These are phyloP conservation scores for Spinus olivaceus DNA, from an alignment of 2,797 vertebrate species.

Conservation along the genomic window DNA sequence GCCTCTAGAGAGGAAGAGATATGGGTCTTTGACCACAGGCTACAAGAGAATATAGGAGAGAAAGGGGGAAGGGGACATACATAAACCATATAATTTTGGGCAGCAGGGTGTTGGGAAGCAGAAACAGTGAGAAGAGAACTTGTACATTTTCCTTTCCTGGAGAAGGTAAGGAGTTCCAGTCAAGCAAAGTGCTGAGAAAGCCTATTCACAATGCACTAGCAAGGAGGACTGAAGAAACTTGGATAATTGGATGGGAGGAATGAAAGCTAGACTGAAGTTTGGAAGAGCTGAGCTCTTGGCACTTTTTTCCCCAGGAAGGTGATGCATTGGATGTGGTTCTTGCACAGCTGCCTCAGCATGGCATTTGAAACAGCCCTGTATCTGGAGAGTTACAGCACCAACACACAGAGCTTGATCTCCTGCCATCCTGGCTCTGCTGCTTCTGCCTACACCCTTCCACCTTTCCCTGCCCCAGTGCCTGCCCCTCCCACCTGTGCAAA, in stretches of 20 bases:
- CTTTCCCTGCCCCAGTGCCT: background rate
- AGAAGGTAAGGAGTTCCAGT: background rate
- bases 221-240: background rate
- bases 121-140: background rate
- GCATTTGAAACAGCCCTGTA: background rate
- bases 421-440: background rate
- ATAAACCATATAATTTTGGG: background rate
- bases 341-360: background rate
- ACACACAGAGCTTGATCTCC: background rate
- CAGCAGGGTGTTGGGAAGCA: background rate
- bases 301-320: background rate
- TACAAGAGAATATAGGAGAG: background rate
- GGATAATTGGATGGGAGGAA: background rate
- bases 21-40: background rate
- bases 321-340: background rate
- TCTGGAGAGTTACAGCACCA: background rate
- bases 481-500: background rate
- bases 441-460: background rate
- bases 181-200: background rate
- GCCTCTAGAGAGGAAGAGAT: background rate
- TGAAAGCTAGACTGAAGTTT: background rate
- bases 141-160: background rate
- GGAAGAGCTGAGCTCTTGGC: background rate
- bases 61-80: background rate
- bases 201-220: background rate